Base-by-base conservation (phyloP, 2,113 vertebrate species). In the Neopipo cinnamomea region DNA sequence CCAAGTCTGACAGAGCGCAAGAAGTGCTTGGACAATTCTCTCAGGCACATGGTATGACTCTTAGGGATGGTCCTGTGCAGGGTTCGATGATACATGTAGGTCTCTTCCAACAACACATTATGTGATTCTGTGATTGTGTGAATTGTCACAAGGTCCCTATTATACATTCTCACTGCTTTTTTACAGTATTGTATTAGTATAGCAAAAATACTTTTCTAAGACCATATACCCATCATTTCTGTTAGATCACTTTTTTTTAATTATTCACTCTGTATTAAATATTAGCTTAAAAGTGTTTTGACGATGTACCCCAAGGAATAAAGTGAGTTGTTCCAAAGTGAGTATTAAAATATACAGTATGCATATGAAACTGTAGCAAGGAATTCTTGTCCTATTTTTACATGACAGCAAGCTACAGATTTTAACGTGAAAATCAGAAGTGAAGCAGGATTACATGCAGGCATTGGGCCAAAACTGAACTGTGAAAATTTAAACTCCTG, bases 381-480 rank as follows among this genome's bases (percentile, higher is more conserved):
- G 11, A 42, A 44, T 70, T 94, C 95, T 73, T 92, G 20, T 81
- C 76, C 82, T 82, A 76, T 52, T 96, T 97, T 91, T 92, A 83
- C 47, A 59, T 73, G 76, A 91, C 37, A 87, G 56, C 73, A 93
- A 93, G 53, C 50, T 58, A 73, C 71, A 88, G 71, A 65, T 58
- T 96, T 58, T 89, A 74, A 91, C 10, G 1, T 75, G 52, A 93
- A 88, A 94, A 87, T 88, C 39, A 84, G 49, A 94, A 93, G 16
- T 65, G 80, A 96, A 86, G n/a, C 14, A 94, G 59, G 44, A 93
- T 92, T 96, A 37, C 73, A 81, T 66, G 19, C 17, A 94, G 93
- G 90, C 95, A 84, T 30, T 91, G 70, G 44, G 68, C 95, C 95
- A 94, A 88, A 92, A 68, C 9, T 62, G 86, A 92, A 56, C 93